These are phyloP conservation scores for Drosophila orosa DNA, from an alignment of 1,140 invertebrate genomes.

Conservation along the genomic window DNA sequence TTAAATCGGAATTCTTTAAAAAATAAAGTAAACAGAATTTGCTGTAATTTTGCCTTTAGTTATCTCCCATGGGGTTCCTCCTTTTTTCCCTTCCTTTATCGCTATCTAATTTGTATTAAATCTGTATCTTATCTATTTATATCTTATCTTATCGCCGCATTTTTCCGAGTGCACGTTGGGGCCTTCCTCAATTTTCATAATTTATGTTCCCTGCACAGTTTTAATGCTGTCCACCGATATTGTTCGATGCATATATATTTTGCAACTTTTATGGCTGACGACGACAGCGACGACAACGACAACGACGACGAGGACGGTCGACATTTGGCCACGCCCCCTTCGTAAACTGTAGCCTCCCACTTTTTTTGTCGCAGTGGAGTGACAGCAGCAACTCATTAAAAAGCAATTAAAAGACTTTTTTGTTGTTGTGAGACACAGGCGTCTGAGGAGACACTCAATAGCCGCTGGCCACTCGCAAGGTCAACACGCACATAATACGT, in stretches of 20 bases:
- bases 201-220: constrained; percentile 57
- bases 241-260: constrained; percentile 49
- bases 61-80: background rate
- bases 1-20: too few relatives aligned
- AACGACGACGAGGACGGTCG: constrained; percentile 4
- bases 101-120: background rate
- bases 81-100: background rate
- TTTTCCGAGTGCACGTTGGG: constrained; percentile 7
- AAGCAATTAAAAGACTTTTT: constrained; percentile 68
- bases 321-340: constrained; percentile 19
- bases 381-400: constrained; percentile 62
- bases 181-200: constrained; percentile 24
- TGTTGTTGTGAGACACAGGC: constrained; percentile 40
- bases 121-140: background rate
- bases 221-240: constrained; percentile 58
- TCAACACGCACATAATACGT: constrained; percentile 56
- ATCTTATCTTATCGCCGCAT: constrained; percentile 1
- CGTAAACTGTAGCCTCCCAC: constrained; percentile 2
- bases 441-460: constrained; percentile 36
- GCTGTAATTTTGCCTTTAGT: background rate
- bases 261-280: constrained; percentile 15
- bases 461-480: constrained; percentile 66
- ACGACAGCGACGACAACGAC: background rate
- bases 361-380: constrained; percentile 8
- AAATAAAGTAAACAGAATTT: too few relatives aligned